Percentiles rank a stretch among this genome's conserved stretches.
phyloP scores from a whole-genome alignment of 2,888 invertebrate species.

The Protophormia terraenovae region DNA sequence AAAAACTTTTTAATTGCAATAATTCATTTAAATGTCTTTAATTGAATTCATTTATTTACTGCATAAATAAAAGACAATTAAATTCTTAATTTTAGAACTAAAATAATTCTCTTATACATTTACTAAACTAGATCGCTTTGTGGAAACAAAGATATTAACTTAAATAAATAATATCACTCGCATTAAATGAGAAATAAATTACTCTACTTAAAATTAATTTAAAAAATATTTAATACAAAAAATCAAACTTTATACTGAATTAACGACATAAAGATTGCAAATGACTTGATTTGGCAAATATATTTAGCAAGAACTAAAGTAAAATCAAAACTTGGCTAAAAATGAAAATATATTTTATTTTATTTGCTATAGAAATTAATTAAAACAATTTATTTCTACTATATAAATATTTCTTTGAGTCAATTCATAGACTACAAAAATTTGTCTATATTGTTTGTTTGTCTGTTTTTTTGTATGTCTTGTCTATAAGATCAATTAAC shows the following conservation, averaged over 20 bases:
- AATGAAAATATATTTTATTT: constrained; percentile 4
- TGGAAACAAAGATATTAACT: neutral
- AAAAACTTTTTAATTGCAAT: constrained; percentile 22
- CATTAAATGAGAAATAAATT: constrained; percentile 47
- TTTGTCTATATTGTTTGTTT: constrained; percentile 1
- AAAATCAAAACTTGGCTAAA: neutral
- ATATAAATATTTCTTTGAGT: neutral
- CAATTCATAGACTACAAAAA: neutral
- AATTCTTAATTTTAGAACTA: neutral
- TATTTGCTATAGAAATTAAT: constrained; percentile 49
- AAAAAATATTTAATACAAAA: constrained; percentile 8
- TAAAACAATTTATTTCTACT: constrained; percentile 43
- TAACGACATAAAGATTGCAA: constrained; percentile 41
- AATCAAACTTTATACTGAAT: constrained; percentile 7
- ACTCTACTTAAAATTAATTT: constrained; percentile 5
- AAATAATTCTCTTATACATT: neutral
- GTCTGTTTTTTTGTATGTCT: neutral
- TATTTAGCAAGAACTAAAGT: constrained; percentile 30
- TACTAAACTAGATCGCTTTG: constrained; percentile 9
- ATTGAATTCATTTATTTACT: constrained; percentile 30
- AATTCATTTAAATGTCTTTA: constrained; percentile 14
- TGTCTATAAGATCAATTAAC: constrained; percentile 59
- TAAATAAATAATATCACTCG: constrained; percentile 4
- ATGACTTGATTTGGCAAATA: constrained; percentile 47
- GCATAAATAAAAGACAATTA: neutral